Base-by-base conservation (phyloP, 1,140 invertebrate genomes). In the Drosophila equinoxialis region DNA sequence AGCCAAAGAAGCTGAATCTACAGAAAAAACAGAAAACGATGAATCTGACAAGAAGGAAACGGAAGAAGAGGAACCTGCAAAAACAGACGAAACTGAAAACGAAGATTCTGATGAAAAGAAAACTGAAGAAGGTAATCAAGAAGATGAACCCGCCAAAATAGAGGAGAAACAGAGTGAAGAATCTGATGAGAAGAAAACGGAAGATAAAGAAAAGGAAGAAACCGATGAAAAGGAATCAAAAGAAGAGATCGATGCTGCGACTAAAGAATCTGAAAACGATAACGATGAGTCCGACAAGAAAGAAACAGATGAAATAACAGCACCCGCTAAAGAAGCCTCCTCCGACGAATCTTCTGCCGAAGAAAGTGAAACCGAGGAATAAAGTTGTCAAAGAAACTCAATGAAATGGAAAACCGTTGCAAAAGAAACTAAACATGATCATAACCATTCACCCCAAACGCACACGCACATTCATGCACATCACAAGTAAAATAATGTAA, bases 401-500 rank as follows among this genome's bases (percentile, higher is more conserved):
- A 41, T 11, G 58, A 58, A 42, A 58, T 26, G 20, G 45, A 51
- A 6, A 51, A 51, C 30, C 30, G 30, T 30, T 30, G 17, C 20
- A 51, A 14, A 68, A 33, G 26, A 20, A 63, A 14, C 14, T 6
- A 48, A 23, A 17, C 65, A 66, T 68, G 33, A 71, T 39, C 62
- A 79, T 71, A 45, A 17, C 13, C 33, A 68, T 60, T 37, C 37
- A 39, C 54, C 39, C 48, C 41, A 69, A 67, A 63, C 59, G n/a
- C 51, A 59, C 45, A 71, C 45, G 69, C 64, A 68, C 37, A 45
- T 59, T 61, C 59, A 70, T 42, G 68, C 70, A 78, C 66, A 72
- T 69, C 54, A 30, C 30, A 73, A 86, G 79, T 66, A 58, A 68
- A 71, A 87, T 82, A 86, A 74, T 82, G 83, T 86, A 86, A 83